A percentile compares a stretch with the other conserved stretches of the same genome.
These are phyloP conservation scores for Drosophila koepferae DNA, from an alignment of 2,888 invertebrate species.

Conservation along the genomic window DNA sequence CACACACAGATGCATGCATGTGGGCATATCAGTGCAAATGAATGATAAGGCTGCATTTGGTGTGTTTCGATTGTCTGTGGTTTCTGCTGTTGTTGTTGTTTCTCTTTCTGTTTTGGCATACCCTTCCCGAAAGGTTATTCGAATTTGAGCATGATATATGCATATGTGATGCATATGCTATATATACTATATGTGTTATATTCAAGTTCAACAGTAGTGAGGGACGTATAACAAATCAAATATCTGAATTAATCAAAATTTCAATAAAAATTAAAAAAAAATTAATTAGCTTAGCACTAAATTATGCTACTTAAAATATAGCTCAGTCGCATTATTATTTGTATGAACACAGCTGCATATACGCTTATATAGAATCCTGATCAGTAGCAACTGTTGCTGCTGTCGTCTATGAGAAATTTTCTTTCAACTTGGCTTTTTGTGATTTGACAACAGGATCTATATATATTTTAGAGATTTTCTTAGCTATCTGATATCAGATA, in stretches of 20 bases:
- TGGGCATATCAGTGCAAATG: slow-evolving; percentile 36
- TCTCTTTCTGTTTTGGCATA: background rate
- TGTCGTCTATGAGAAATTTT: no score
- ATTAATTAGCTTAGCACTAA: no score
- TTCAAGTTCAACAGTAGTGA: no score
- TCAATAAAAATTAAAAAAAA: no score
- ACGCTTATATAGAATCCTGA: background rate
- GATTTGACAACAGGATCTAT: background rate
- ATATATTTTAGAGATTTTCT: no score
- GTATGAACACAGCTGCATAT: background rate
- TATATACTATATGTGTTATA: no score
- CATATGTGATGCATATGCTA: background rate
- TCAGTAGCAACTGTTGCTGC: background rate
- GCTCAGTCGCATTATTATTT: background rate
- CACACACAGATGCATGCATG: background rate
- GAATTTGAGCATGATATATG: background rate
- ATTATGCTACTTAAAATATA: background rate
- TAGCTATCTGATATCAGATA: no score
- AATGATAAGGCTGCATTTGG: slow-evolving; percentile 50
- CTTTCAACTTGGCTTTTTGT: no score
- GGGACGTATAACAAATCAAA: no score
- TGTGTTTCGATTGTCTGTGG: slow-evolving; percentile 25
- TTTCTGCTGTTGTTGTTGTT: background rate
- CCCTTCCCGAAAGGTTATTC: background rate
- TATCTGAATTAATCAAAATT: no score